phyloP scores from a whole-genome alignment of 2,888 invertebrate genomes.

The Xanthorhoe spadicearia region DNA sequence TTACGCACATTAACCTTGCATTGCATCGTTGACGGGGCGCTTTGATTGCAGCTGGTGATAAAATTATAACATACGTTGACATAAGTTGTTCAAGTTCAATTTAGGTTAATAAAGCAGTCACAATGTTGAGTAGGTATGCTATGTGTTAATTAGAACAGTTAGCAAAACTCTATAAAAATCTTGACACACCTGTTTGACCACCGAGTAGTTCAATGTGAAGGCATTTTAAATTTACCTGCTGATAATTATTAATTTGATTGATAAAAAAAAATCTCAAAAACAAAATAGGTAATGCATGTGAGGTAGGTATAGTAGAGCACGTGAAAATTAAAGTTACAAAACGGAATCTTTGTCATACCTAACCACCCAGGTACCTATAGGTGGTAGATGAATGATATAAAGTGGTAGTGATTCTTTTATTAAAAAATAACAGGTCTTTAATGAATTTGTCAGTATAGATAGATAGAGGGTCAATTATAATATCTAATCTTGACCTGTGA shows the following conservation, averaged over 20 bases:
- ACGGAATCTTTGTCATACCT: no score
- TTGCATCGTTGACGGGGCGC: neutral
- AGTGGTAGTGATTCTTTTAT: no score
- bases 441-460: neutral
- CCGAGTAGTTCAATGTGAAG: no score
- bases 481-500: neutral
- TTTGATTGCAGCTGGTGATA: neutral
- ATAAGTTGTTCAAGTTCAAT: neutral
- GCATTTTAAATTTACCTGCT: no score
- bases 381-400: no score
- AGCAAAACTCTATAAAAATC: neutral
- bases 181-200: neutral
- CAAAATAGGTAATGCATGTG: no score
- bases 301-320: no score
- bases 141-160: neutral
- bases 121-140: neutral
- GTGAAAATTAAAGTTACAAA: no score
- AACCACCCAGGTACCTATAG: no score
- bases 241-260: no score
- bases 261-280: no score
- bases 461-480: neutral
- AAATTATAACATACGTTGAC: neutral
- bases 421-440: no score
- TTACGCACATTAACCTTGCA: neutral
- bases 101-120: neutral